These are phyloP conservation scores for Clarias fuscus DNA, from an alignment of 2,797 vertebrate species.

Conservation along the genomic window DNA sequence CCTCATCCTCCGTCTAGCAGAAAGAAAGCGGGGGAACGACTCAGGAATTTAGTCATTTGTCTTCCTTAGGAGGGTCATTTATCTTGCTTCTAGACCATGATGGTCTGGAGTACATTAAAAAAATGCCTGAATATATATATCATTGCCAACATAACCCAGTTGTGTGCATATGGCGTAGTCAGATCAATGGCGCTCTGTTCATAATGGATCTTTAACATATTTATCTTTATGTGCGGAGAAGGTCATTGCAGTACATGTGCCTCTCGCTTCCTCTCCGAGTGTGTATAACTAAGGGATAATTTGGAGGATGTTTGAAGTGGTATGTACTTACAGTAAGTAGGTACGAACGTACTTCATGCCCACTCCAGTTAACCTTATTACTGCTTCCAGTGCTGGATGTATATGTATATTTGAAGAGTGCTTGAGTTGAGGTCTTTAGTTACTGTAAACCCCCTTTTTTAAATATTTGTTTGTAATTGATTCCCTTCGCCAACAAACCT, in stretches of 20 bases:
- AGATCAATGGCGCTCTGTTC: conserved; percentile 45
- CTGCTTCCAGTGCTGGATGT: not conserved
- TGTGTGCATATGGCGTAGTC: conserved; percentile 47
- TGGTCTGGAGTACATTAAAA: conserved; percentile 53
- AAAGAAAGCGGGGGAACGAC: conserved; percentile 56
- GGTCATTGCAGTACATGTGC: not conserved
- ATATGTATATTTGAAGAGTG: not conserved
- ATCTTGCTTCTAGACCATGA: conserved; percentile 52
- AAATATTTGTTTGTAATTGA: not conserved
- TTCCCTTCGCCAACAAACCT: not conserved
- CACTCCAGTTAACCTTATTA: conserved; percentile 32
- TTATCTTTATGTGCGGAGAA: conserved; percentile 46
- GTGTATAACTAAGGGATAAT: not conserved
- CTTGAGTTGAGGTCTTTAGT: conserved; percentile 15
- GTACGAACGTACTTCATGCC: conserved; percentile 8
- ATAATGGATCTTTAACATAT: conserved; percentile 43
- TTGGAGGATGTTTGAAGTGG: conserved; percentile 18
- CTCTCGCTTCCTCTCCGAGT: not conserved
- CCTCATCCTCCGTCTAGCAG: conserved; percentile 57
- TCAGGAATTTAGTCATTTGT: conserved; percentile 62
- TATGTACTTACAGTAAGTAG: too few relatives aligned
- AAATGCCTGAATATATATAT: conserved; percentile 55
- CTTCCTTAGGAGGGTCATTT: conserved; percentile 58
- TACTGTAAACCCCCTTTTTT: not conserved
- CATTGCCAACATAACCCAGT: conserved; percentile 54